These are phyloP conservation scores for Cebidichthys violaceus DNA, from an alignment of 2,113 vertebrate species.

Conservation along the genomic window DNA sequence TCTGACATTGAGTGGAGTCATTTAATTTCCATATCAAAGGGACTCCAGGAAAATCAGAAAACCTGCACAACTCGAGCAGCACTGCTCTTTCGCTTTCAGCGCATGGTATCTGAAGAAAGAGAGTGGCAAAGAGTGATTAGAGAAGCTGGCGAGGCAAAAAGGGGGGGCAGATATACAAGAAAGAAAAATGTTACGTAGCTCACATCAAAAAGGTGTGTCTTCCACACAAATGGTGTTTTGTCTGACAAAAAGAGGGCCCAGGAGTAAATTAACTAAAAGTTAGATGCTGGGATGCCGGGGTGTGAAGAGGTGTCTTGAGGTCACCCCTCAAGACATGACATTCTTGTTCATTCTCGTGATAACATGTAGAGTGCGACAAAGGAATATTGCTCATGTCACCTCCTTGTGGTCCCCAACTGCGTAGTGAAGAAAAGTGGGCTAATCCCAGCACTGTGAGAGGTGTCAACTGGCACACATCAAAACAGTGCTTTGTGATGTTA, in stretches of 20 bases:
- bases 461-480: slow-evolving; percentile 40
- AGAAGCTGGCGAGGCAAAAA: slow-evolving; percentile 28
- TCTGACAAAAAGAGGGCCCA: slow-evolving; percentile 25
- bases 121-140: slow-evolving; percentile 23
- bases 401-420: slow-evolving; percentile 57
- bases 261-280: slow-evolving; percentile 43
- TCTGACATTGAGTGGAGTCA: slow-evolving; percentile 65
- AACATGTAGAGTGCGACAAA: slow-evolving; percentile 10
- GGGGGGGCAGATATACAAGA: slow-evolving; percentile 4
- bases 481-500: not conserved
- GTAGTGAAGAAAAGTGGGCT: slow-evolving; percentile 50
- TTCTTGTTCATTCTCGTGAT: slow-evolving; percentile 30
- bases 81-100: slow-evolving; percentile 23
- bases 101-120: slow-evolving; percentile 22
- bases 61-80: slow-evolving; percentile 26
- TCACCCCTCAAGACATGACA: too few relatives aligned
- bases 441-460: slow-evolving; percentile 47
- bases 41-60: slow-evolving; percentile 54
- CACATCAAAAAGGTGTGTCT: slow-evolving; percentile 46
- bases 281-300: not conserved
- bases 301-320: not conserved
- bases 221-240: slow-evolving; percentile 44
- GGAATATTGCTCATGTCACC: slow-evolving; percentile 54
- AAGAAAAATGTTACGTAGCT: slow-evolving; percentile 47
- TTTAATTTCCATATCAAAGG: slow-evolving; percentile 77